Evolutionary conservation across 2,888 invertebrate genomes (phyloP), one percentile per base, ranked within the genome.

Genomic region (Eristalis tenax): DNA sequence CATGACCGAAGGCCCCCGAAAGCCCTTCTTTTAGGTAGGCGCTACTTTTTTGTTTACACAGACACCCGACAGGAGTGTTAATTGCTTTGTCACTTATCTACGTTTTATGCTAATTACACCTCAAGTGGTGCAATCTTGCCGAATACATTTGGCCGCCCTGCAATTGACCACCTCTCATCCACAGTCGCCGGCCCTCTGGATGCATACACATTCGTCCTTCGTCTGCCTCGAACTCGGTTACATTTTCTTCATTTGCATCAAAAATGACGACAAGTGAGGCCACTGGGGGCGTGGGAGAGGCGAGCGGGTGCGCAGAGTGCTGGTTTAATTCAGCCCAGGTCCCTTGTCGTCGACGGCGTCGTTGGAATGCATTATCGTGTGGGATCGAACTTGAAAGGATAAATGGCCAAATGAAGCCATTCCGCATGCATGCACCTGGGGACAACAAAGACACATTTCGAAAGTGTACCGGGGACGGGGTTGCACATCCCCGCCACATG

Each of bases 61-160:
- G 83, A 74, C 83, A 68, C 78, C 78, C 59, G 81, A 74, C 63
- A 73, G 83, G 68, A 71, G 83, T 83, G 83, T 83, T 83, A 83
- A 83, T 78, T 83, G 83, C 78, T 71, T 83, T 78, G 83, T 78
- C 83, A 83, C 83, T 83, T 83, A 83, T 83, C 77, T 78, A 68
- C 73, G 71, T 74, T 83, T 83, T 83, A 83, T 83, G 83, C 83
- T 83, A 83, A 83, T 83, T 83, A 83, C 61, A 63, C 77, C 71
- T 78, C 66, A 83, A 83, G 83, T 78, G 64, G 63, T 65, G 71
- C 66, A 71, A 61, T 70, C 61, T 65, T 76, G 56, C 64, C 50
- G 65, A 69, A 70, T 61, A 82, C 56, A 56, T n/a, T 43, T 22
- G 43, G 26, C 64, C 35, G n/a, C 3, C 43, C 28, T 13, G 15